phyloP scores from a whole-genome alignment of 2,113 vertebrate genomes.

The Elephas maximus region DNA sequence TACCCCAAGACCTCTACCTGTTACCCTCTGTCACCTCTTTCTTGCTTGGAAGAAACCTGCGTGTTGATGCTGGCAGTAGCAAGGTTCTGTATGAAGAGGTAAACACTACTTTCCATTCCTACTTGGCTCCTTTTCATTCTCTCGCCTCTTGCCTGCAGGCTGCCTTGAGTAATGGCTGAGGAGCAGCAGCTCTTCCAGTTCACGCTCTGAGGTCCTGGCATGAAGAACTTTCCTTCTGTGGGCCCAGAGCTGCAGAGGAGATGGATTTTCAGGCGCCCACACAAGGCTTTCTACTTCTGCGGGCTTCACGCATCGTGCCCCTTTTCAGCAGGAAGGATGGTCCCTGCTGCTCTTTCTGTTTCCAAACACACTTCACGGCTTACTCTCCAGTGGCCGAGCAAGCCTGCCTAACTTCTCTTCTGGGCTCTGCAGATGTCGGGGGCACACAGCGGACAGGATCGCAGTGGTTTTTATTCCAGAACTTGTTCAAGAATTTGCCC shows the following conservation, averaged over 20 bases:
- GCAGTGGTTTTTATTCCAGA: background rate
- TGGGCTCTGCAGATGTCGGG: background rate
- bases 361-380: background rate
- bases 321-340: background rate
- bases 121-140: background rate
- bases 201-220: background rate
- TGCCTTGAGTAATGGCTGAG: background rate
- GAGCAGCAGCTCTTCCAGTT: background rate
- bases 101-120: background rate
- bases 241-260: background rate
- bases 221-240: background rate
- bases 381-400: background rate
- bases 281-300: background rate
- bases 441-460: background rate
- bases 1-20: background rate
- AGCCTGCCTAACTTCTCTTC: background rate
- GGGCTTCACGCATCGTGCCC: background rate
- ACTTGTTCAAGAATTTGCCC: background rate
- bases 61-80: background rate
- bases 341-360: background rate
- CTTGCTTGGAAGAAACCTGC: conserved; percentile 28
- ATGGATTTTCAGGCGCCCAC: background rate
- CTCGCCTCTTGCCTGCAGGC: background rate
- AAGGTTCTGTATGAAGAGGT: background rate
- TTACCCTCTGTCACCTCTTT: background rate